Percentiles rank a stretch among this genome's conserved stretches.
These are phyloP conservation scores for Cydia fagiglandana DNA, from an alignment of 1,140 invertebrate genomes.

Conservation along the genomic window DNA sequence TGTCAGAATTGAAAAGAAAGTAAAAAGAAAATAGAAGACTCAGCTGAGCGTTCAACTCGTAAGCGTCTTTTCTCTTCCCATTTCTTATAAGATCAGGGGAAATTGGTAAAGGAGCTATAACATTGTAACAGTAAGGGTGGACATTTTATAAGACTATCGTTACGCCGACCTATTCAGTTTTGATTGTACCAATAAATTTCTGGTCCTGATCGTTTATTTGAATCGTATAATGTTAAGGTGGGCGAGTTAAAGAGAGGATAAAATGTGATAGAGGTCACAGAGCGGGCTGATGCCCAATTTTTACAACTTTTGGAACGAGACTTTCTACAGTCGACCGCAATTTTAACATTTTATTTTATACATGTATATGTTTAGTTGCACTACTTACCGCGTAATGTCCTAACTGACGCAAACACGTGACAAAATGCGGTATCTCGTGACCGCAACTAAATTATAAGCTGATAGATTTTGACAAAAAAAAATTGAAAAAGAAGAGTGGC, in stretches of 20 bases:
- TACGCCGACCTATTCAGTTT: constrained; percentile 46
- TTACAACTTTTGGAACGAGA: neutral
- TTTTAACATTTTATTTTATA: too few species aligned
- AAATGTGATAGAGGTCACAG: constrained; percentile 18
- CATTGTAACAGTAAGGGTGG: constrained; percentile 45
- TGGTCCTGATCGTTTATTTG: constrained; percentile 38
- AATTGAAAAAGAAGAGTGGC: too few species aligned
- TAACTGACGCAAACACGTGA: too few species aligned
- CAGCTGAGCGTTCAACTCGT: neutral
- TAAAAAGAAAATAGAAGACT: constrained; percentile 20
- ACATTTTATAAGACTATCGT: constrained; percentile 45
- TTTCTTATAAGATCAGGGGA: constrained; percentile 36
- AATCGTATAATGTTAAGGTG: constrained; percentile 32
- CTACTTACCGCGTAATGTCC: too few species aligned
- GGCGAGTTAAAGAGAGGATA: neutral
- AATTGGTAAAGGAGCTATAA: constrained; percentile 44
- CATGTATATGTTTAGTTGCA: too few species aligned
- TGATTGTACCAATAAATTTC: constrained; percentile 48
- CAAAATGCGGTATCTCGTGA: too few species aligned
- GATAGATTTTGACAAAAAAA: too few species aligned
- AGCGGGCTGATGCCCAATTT: neutral
- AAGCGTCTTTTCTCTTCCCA: constrained; percentile 17
- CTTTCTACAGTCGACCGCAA: too few species aligned
- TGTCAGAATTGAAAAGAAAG: too few species aligned
- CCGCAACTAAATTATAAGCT: too few species aligned